phyloP scores from a whole-genome alignment of 2,113 vertebrate genomes.

The Romanogobio albipinnatus region DNA sequence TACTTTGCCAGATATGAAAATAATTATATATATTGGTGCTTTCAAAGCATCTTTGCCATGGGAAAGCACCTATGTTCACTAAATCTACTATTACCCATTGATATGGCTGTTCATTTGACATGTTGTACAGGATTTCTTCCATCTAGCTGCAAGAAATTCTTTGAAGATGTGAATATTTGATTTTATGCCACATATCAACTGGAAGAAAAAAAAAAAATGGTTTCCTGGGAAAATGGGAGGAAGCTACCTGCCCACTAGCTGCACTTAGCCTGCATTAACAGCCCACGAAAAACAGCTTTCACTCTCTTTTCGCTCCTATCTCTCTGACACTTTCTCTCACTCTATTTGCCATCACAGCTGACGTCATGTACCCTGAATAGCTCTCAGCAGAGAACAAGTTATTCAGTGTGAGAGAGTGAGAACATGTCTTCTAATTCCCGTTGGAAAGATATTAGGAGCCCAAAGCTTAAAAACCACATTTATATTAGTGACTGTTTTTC shows the following conservation, averaged over 20 bases:
- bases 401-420: conserved; percentile 47
- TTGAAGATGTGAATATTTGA: neutral
- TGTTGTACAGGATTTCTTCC: neutral
- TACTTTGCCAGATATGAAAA: neutral
- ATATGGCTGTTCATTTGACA: neutral
- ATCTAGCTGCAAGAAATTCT: neutral
- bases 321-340: conserved; percentile 35
- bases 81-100: neutral
- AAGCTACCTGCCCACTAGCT: conserved; percentile 31
- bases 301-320: neutral
- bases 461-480: conserved; percentile 1
- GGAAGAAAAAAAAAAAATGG: neutral
- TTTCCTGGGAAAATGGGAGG: neutral
- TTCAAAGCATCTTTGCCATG: neutral
- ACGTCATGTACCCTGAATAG: conserved; percentile 55
- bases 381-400: conserved; percentile 49
- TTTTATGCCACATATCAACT: neutral
- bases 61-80: neutral
- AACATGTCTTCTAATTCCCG: conserved; percentile 7
- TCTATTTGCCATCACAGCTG: conserved; percentile 43
- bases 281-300: conserved; percentile 31
- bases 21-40: neutral
- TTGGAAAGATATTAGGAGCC: conserved; percentile 41
- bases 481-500: neutral
- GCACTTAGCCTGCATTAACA: conserved; percentile 28